Percentiles rank a stretch among this genome's conserved stretches.
These are phyloP conservation scores for Euwallacea fornicatus DNA, from an alignment of 1,140 invertebrate genomes.

Conservation along the genomic window DNA sequence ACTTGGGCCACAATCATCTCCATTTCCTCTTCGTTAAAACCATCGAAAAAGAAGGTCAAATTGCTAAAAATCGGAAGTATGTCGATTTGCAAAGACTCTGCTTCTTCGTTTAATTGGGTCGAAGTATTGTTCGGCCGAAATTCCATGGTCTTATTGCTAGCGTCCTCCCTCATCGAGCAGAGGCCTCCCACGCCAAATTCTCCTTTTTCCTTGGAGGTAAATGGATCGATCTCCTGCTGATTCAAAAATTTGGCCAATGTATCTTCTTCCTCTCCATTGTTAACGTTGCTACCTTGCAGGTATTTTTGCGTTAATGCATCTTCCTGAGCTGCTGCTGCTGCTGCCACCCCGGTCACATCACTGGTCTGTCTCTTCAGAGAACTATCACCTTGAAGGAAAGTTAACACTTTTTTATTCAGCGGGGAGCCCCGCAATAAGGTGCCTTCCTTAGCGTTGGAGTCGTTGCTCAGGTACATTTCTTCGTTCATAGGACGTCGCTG, in stretches of 20 bases:
- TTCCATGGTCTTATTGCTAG: background rate
- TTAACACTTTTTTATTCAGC: conserved; percentile 60
- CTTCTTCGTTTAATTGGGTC: conserved; percentile 13
- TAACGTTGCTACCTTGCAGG: background rate
- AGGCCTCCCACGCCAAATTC: background rate
- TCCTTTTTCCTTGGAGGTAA: background rate
- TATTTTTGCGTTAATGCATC: conserved; percentile 23
- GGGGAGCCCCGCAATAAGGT: conserved; percentile 59
- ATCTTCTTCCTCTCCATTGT: conserved; percentile 10
- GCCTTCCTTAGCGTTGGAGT: conserved; percentile 43
- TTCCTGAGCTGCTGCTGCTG: background rate
- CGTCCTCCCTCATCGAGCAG: background rate
- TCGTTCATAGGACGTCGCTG: conserved; percentile 63
- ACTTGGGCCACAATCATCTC: conserved; percentile 37
- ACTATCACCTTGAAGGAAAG: conserved; percentile 1
- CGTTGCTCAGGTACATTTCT: conserved; percentile 55
- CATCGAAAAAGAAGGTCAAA: conserved; percentile 55
- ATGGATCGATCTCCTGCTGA: background rate
- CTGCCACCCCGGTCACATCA: background rate
- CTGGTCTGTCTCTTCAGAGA: background rate
- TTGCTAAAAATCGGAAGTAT: conserved; percentile 49
- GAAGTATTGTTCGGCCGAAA: conserved; percentile 21
- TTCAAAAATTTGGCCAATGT: conserved; percentile 20
- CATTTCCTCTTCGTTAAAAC: conserved; percentile 54
- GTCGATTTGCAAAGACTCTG: conserved; percentile 1